Conservation (phyloP, 2,113 vertebrate genomes). For the Canis aureus region DNA sequence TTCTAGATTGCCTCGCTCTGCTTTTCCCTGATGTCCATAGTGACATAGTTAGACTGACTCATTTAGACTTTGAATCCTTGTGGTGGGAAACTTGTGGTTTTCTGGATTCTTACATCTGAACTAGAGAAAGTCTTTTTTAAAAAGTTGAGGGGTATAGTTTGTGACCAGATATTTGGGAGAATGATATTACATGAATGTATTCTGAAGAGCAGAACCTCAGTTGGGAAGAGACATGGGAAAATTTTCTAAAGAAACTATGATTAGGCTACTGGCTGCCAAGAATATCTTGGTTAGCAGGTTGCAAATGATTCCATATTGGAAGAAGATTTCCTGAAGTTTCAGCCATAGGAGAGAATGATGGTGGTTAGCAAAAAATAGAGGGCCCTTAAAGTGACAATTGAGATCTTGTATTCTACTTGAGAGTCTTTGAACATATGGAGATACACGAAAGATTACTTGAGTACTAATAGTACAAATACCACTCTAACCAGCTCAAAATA, state of each 20-base stretch:
- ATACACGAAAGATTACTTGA: neutral
- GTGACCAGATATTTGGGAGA: slow-evolving; percentile 46
- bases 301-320: neutral
- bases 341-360: neutral
- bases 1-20: neutral
- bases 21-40: neutral
- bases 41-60: slow-evolving; percentile 28
- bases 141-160: slow-evolving; percentile 28
- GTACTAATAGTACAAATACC: neutral
- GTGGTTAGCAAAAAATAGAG: slow-evolving; percentile 4
- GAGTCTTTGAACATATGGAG: neutral
- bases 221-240: slow-evolving; percentile 16
- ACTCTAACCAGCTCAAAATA: neutral
- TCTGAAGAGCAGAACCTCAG: slow-evolving; percentile 1
- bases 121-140: slow-evolving; percentile 20
- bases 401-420: neutral
- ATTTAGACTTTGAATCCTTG: slow-evolving; percentile 33
- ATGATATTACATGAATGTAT: neutral
- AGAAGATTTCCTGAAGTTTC: neutral
- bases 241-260: slow-evolving; percentile 3
- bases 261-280: slow-evolving; percentile 11
- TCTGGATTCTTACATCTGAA: slow-evolving; percentile 43
- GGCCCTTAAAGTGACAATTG: neutral
- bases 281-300: slow-evolving; percentile 18
- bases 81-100: slow-evolving; percentile 41